A percentile compares a stretch with the other conserved stretches of the same genome.
Evolutionary conservation across 1,140 invertebrate species (phyloP).

Genomic region (Diachasmimorpha longicaudata): DNA sequence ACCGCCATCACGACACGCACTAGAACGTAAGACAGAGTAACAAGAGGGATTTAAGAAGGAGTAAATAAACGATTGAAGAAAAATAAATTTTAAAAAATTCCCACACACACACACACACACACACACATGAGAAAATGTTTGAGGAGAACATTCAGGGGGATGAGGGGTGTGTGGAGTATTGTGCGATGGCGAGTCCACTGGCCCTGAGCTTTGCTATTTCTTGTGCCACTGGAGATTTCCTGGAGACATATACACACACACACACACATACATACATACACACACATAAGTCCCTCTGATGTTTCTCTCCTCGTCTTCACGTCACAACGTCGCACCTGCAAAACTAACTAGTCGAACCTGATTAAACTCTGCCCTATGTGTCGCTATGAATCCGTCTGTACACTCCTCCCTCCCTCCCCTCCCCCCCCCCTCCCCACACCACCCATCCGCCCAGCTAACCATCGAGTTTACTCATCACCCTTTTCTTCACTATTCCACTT

Average conservation of each 20-base stretch:
- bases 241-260: too few relatives aligned
- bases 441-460: too few relatives aligned
- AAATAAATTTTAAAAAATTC: neutral
- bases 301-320: slow-evolving; percentile 20
- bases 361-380: slow-evolving; percentile 60
- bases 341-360: slow-evolving; percentile 62
- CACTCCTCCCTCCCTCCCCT: too few relatives aligned
- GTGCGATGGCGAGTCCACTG: slow-evolving; percentile 35
- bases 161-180: slow-evolving; percentile 36
- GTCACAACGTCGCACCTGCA: slow-evolving; percentile 55
- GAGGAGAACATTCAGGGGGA: slow-evolving; percentile 25
- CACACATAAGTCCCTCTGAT: slow-evolving; percentile 11
- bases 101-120: neutral
- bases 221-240: slow-evolving; percentile 29
- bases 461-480: slow-evolving; percentile 16
- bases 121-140: slow-evolving; percentile 20
- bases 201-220: slow-evolving; percentile 27
- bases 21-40: neutral
- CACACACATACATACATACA: too few relatives aligned
- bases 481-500: neutral
- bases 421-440: too few relatives aligned
- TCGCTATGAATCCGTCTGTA: slow-evolving; percentile 46
- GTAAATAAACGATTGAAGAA: neutral
- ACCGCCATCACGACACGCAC: neutral
- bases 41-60: neutral